phyloP scores from a whole-genome alignment of 2,797 vertebrate genomes.

The Glossophaga mutica region DNA sequence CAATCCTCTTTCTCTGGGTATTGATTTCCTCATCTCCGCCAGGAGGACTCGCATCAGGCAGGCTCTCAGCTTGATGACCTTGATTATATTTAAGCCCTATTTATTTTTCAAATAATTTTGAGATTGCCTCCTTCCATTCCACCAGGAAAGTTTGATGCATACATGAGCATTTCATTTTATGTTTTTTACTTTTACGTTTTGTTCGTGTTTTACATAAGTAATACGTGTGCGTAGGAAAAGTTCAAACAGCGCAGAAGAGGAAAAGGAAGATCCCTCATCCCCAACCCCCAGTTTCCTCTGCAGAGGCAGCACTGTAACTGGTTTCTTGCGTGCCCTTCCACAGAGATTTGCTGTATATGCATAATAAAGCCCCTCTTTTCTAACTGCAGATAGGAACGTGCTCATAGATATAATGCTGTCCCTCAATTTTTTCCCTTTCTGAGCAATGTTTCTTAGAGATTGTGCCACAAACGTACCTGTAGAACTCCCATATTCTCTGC shows the following conservation, averaged over 20 bases:
- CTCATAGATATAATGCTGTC: background rate
- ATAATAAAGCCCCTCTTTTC: background rate
- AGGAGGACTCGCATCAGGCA: background rate
- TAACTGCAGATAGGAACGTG: background rate
- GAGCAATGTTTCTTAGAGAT: background rate
- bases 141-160: background rate
- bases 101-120: slow-evolving; percentile 26
- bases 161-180: background rate
- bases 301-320: background rate
- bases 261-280: background rate
- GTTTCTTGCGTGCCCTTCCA: background rate
- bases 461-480: background rate
- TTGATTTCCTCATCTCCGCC: background rate
- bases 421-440: background rate
- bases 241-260: background rate
- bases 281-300: background rate
- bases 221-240: background rate
- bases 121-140: background rate
- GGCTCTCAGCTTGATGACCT: background rate
- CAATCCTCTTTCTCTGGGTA: background rate
- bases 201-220: background rate
- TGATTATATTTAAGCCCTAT: background rate
- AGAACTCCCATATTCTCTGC: background rate
- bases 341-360: background rate
- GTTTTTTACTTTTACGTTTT: background rate